Conservation (phyloP, 1,140 invertebrate species). For the Drosophila nasuta region DNA sequence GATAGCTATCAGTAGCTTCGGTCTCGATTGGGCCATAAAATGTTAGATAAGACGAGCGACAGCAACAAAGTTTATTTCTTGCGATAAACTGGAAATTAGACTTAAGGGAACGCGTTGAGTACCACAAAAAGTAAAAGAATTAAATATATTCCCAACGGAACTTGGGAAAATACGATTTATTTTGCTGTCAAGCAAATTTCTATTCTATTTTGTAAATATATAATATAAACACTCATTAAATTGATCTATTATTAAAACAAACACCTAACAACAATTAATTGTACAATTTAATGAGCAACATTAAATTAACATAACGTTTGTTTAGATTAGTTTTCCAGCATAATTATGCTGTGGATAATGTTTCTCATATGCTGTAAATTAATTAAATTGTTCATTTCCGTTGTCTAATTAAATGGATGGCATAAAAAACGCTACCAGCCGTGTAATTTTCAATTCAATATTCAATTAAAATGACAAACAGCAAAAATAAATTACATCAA, state of each 20-base stretch:
- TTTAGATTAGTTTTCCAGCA: not conserved
- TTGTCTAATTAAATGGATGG: conserved; percentile 66
- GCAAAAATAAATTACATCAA: conserved; percentile 42
- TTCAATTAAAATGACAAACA: conserved; percentile 69
- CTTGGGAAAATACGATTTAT: not conserved
- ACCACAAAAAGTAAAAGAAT: not conserved
- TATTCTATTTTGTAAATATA: too few species aligned
- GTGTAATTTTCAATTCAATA: conserved; percentile 50
- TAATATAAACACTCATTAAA: not conserved
- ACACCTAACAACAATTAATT: not conserved
- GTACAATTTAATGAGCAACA: conserved; percentile 6
- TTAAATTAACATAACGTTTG: conserved; percentile 21
- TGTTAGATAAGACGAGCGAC: conserved; percentile 17
- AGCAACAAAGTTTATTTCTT: not conserved
- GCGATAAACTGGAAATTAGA: conserved; percentile 2
- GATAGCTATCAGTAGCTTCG: conserved; percentile 53
- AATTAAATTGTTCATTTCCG: conserved; percentile 78
- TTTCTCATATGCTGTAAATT: conserved; percentile 60
- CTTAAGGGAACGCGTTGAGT: not conserved
- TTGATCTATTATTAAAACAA: not conserved
- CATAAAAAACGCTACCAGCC: conserved; percentile 10
- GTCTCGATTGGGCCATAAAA: conserved; percentile 37
- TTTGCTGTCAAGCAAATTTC: not conserved
- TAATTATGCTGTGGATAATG: conserved; percentile 5
- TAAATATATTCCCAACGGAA: not conserved